Evolutionary conservation across 2,113 vertebrate species (phyloP).

Genomic region (Motacilla tschutschensis): DNA sequence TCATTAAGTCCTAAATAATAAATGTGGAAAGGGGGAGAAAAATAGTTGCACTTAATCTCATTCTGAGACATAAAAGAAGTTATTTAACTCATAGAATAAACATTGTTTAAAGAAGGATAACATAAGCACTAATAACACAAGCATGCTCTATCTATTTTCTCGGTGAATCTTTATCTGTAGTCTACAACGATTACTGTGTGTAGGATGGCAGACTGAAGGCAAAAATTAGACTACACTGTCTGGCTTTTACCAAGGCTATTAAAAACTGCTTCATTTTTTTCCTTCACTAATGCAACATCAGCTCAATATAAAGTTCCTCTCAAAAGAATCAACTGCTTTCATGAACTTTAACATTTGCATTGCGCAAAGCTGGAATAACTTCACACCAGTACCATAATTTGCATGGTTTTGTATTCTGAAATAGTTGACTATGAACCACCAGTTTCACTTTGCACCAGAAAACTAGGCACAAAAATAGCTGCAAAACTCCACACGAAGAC

Average conservation of each 20-base stretch:
- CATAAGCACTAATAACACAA: not conserved
- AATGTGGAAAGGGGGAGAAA: not conserved
- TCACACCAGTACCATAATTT: constrained; percentile 6
- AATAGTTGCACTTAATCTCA: not conserved
- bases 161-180: not conserved
- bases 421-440: not conserved
- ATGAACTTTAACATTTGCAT: constrained; percentile 8
- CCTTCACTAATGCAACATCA: not conserved
- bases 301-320: not conserved
- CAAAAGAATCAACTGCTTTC: not conserved
- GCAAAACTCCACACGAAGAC: not conserved
- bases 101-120: not conserved
- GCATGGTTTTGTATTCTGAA: constrained; percentile 7
- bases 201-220: not conserved
- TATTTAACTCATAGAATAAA: not conserved
- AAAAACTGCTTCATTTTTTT: not conserved
- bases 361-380: constrained; percentile 6
- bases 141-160: not conserved
- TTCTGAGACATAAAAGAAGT: not conserved
- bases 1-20: not conserved
- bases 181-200: not conserved
- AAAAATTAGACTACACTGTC: not conserved
- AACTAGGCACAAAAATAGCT: not conserved
- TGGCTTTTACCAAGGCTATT: not conserved
- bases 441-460: not conserved